These are phyloP conservation scores for Cinclus mexicanus DNA, from an alignment of 2,113 vertebrate species.

Conservation along the genomic window DNA sequence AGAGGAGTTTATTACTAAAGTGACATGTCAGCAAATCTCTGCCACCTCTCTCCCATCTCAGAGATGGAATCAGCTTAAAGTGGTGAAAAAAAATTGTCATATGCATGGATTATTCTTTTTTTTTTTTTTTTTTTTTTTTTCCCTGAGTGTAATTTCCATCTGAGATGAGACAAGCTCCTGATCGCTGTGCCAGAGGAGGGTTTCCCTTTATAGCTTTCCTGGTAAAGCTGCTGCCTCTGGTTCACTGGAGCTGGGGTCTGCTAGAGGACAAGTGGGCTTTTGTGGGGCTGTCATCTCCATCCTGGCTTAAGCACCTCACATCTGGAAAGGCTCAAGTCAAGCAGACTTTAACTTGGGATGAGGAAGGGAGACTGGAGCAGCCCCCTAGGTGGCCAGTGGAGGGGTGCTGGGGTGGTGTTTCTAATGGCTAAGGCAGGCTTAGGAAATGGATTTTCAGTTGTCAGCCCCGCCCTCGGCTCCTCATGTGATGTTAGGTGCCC, in stretches of 20 bases:
- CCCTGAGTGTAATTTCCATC: conserved; percentile 49
- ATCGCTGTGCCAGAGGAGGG: conserved; percentile 51
- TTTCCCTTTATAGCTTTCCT: conserved; percentile 64
- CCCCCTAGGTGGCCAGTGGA: not conserved
- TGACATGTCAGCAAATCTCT: conserved; percentile 66
- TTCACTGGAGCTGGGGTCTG: not conserved
- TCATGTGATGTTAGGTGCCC: not conserved
- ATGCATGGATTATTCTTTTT: conserved; percentile 48
- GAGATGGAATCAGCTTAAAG: conserved; percentile 67
- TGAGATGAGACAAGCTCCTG: conserved; percentile 55
- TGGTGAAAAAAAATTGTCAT: conserved; percentile 23
- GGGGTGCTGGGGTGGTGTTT: not conserved
- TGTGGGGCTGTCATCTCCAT: not conserved
- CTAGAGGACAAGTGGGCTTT: not conserved
- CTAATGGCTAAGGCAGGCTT: rapidly evolving
- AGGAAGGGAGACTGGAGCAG: not conserved
- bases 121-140: not conserved
- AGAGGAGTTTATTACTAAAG: conserved; percentile 61
- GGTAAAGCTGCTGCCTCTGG: not conserved
- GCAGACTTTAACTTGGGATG: not conserved
- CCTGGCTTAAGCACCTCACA: not conserved
- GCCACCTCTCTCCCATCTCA: conserved; percentile 22
- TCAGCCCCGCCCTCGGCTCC: not conserved
- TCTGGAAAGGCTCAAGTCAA: not conserved
- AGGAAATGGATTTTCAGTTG: not conserved